These are phyloP conservation scores for Xiphophorus hellerii DNA, from an alignment of 2,113 vertebrate genomes.

Conservation along the genomic window DNA sequence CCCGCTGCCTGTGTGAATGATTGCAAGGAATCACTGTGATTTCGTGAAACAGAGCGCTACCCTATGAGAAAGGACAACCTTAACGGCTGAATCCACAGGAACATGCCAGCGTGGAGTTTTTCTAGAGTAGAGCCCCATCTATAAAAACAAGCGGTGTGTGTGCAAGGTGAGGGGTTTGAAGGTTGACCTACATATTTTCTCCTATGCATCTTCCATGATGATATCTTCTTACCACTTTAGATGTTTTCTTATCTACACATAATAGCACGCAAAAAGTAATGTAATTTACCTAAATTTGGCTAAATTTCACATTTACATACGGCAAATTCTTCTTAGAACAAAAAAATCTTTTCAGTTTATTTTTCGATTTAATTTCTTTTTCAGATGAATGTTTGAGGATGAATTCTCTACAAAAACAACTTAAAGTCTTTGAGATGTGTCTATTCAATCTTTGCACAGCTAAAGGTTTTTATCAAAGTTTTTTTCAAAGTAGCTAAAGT, in stretches of 20 bases:
- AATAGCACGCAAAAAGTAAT: not conserved
- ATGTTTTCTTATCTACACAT: not conserved
- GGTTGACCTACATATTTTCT: not conserved
- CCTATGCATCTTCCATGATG: not conserved
- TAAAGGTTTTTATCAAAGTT: not conserved
- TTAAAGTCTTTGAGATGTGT: not conserved
- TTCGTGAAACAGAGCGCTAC: slow-evolving; percentile 49
- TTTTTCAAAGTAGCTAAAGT: not conserved
- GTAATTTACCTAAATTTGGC: too few relatives aligned
- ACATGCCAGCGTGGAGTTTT: slow-evolving; percentile 34
- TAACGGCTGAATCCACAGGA: slow-evolving; percentile 40
- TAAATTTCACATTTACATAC: too few relatives aligned
- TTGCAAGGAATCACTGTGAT: slow-evolving; percentile 43
- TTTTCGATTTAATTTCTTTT: too few relatives aligned
- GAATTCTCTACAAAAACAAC: not conserved
- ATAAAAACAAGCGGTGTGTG: slow-evolving; percentile 53
- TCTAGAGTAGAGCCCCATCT: slow-evolving; percentile 41
- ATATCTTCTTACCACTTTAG: not conserved
- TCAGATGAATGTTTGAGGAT: too few relatives aligned
- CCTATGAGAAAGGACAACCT: slow-evolving; percentile 60
- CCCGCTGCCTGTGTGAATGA: slow-evolving; percentile 50
- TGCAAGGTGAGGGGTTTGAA: slow-evolving; percentile 8
- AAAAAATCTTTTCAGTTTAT: too few relatives aligned
- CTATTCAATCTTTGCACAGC: not conserved
- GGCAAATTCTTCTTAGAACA: not conserved